Percentiles rank a stretch among this genome's conserved stretches.
These are phyloP conservation scores for Papilio polyxenes DNA, from an alignment of 1,140 invertebrate species.

Conservation along the genomic window DNA sequence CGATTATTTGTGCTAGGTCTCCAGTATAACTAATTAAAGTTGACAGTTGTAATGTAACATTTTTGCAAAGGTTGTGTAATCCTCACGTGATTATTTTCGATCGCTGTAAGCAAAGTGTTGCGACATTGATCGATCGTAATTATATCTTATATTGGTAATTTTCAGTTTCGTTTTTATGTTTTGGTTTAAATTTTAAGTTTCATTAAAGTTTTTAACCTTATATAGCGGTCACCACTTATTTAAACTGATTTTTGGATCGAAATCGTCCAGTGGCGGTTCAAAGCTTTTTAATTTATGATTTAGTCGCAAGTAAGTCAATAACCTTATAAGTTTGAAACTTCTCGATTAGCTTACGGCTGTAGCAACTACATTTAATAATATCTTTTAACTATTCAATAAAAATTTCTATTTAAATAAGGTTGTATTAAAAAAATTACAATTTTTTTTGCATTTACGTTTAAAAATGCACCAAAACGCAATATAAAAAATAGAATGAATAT, in stretches of 20 bases:
- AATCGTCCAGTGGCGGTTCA: no score
- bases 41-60: neutral
- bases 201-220: neutral
- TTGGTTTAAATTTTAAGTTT: neutral
- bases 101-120: neutral
- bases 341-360: no score
- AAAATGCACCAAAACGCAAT: neutral
- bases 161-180: neutral
- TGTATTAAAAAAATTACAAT: no score
- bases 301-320: no score
- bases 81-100: neutral
- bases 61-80: slow-evolving; percentile 13
- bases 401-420: no score
- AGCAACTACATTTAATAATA: no score
- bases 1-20: no score
- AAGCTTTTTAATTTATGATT: no score
- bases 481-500: neutral
- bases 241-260: no score
- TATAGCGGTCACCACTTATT: neutral
- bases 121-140: neutral
- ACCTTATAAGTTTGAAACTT: no score
- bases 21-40: neutral
- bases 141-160: neutral
- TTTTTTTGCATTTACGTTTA: neutral
- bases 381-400: no score